Percentiles rank a stretch among this genome's conserved stretches.
These are phyloP conservation scores for Eupelmus urozonus DNA, from an alignment of 2,888 invertebrate genomes.

Conservation along the genomic window DNA sequence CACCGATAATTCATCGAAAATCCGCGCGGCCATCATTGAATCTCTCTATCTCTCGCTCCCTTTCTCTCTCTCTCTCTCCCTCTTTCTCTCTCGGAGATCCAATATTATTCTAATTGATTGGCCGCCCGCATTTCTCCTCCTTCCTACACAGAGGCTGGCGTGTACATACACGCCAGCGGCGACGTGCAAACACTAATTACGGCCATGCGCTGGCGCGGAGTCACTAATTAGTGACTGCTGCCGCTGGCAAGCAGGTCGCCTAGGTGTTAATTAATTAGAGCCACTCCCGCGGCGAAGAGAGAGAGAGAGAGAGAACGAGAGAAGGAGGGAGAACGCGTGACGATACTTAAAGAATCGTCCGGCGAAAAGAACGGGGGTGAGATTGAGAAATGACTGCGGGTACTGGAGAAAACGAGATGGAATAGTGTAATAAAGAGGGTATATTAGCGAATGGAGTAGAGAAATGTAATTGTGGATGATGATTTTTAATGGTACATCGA, in stretches of 20 bases:
- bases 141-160: background rate
- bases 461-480: too few species aligned
- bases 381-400: background rate
- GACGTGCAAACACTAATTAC: constrained; percentile 73
- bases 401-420: background rate
- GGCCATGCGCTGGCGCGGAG: constrained; percentile 58
- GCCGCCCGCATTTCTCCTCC: background rate
- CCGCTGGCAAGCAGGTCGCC: constrained; percentile 60
- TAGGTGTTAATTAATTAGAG: constrained; percentile 77
- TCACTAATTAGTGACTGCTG: constrained; percentile 74
- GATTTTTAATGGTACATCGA: too few species aligned
- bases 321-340: constrained; percentile 22
- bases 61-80: too few species aligned
- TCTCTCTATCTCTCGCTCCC: too few species aligned
- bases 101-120: constrained; percentile 47
- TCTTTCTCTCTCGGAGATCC: constrained; percentile 3
- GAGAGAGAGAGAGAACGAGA: background rate
- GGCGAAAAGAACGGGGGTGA: background rate
- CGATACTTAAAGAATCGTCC: constrained; percentile 21
- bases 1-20: constrained; percentile 43
- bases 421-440: too few species aligned
- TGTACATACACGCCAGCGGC: background rate
- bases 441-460: too few species aligned
- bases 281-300: constrained; percentile 66
- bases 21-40: background rate